Conservation (phyloP, 2,113 vertebrate genomes). For the Noturus placidus region DNA sequence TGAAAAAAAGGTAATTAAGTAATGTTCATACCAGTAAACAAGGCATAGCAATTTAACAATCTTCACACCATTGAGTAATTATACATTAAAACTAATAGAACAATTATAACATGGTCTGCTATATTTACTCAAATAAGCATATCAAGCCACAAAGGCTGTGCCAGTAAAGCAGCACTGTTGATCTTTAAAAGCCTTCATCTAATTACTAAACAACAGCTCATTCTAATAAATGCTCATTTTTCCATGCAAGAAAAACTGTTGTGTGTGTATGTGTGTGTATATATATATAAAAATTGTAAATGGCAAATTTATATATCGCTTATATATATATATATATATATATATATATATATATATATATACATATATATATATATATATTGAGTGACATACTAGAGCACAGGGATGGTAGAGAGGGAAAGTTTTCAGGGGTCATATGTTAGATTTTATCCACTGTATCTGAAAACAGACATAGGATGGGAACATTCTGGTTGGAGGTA, state of each 20-base stretch:
- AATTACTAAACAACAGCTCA: neutral
- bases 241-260: neutral
- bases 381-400: neutral
- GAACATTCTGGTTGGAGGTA: too few relatives aligned
- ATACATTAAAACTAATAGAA: conserved; percentile 35
- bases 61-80: conserved; percentile 35
- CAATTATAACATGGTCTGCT: conserved; percentile 45
- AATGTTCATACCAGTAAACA: conserved; percentile 32
- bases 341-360: too few relatives aligned
- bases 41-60: conserved; percentile 29
- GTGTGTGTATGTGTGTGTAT: too few relatives aligned
- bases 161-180: conserved; percentile 27
- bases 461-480: too few relatives aligned
- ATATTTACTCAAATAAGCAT: conserved; percentile 21
- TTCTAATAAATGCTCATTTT: neutral
- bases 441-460: too few relatives aligned
- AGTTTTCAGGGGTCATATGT: too few relatives aligned
- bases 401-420: neutral
- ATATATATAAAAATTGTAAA: too few relatives aligned
- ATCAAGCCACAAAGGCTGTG: conserved; percentile 17
- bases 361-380: too few relatives aligned
- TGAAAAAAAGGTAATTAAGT: conserved; percentile 38
- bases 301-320: too few relatives aligned
- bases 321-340: too few relatives aligned
- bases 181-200: neutral